phyloP scores from a whole-genome alignment of 2,888 invertebrate genomes.

The Quadroppia sp. region DNA sequence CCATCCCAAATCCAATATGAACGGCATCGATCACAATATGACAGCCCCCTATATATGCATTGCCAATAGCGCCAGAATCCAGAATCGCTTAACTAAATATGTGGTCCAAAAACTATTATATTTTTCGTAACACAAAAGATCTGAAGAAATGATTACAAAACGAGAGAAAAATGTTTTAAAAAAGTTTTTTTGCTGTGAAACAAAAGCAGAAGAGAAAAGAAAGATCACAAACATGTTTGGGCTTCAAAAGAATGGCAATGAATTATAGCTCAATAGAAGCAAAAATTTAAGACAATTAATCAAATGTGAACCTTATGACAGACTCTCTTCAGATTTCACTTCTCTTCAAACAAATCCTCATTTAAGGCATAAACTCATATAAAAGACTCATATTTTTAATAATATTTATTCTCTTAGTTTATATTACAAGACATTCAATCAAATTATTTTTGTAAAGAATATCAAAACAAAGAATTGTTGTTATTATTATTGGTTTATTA shows the following conservation, averaged over 20 bases:
- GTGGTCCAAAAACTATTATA: conserved; percentile 10
- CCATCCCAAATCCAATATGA: conserved; percentile 20
- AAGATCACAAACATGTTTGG: conserved; percentile 29
- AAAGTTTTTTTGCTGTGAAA: conserved; percentile 9
- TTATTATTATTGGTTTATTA: too few species aligned
- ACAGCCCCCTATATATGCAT: neutral
- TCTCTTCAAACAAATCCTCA: neutral
- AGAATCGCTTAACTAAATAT: conserved; percentile 33
- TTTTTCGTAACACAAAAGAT: conserved; percentile 24
- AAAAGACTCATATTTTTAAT: neutral
- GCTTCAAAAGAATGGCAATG: conserved; percentile 3
- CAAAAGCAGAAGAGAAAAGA: conserved; percentile 11
- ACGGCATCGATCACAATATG: conserved; percentile 32
- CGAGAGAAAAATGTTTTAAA: conserved; percentile 19
- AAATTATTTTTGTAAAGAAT: neutral
- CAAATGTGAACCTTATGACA: conserved; percentile 16
- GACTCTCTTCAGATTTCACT: conserved; percentile 8
- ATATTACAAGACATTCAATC: neutral
- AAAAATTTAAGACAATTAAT: conserved; percentile 32
- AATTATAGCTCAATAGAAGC: conserved; percentile 28
- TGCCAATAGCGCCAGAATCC: neutral
- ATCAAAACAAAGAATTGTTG: neutral
- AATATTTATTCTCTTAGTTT: neutral
- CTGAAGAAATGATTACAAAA: neutral
- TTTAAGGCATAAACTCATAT: neutral